phyloP scores from a whole-genome alignment of 2,113 vertebrate species.

The Sphyrna mokarran region DNA sequence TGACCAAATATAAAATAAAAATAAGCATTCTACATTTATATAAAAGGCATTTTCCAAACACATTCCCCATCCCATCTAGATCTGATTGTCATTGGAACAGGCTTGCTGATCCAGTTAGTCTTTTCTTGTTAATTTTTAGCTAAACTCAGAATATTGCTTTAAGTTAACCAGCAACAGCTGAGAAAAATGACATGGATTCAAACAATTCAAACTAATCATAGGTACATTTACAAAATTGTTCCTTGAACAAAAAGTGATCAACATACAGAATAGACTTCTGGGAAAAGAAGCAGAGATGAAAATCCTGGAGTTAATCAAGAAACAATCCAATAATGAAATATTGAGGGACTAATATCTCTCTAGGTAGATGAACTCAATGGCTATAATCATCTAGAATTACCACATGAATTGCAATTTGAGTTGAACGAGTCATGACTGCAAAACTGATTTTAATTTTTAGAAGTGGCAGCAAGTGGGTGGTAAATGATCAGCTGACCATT shows the following conservation, averaged over 20 bases:
- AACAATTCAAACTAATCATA: background rate
- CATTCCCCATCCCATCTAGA: too few species aligned
- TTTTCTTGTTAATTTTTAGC: background rate
- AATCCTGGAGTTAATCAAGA: background rate
- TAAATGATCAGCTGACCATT: background rate
- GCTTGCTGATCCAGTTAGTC: background rate
- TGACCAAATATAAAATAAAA: background rate
- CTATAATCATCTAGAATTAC: background rate
- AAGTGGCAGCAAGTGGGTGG: background rate
- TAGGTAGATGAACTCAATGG: background rate
- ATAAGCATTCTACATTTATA: too few species aligned
- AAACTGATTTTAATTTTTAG: conserved; percentile 14
- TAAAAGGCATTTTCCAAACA: too few species aligned
- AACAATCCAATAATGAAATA: background rate
- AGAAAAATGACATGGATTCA: background rate
- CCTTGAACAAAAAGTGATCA: background rate
- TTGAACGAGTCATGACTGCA: background rate
- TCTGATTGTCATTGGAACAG: background rate
- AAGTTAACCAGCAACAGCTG: background rate
- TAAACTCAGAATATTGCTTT: background rate
- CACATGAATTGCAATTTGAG: background rate
- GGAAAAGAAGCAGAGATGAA: background rate
- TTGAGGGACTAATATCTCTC: background rate
- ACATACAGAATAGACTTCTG: background rate
- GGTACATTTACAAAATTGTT: background rate